Conservation (phyloP, 2,797 vertebrate genomes). For the Dermochelys coriacea region DNA sequence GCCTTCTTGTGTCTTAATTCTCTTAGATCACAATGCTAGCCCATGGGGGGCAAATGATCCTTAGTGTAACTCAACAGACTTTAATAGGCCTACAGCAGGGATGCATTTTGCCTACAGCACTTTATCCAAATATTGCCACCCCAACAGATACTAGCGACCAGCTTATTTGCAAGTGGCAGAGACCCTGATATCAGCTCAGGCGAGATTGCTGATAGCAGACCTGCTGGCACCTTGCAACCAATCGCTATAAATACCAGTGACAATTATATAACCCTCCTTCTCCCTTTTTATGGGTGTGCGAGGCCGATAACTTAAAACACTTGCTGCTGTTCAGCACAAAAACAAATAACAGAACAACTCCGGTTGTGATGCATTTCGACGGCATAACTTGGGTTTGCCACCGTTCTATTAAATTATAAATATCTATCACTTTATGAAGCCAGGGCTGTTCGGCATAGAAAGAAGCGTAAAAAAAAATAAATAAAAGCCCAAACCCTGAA, state of each 20-base stretch:
- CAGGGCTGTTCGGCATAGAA: slow-evolving; percentile 52
- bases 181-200: neutral
- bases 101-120: slow-evolving; percentile 33
- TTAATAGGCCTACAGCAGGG: neutral
- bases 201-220: slow-evolving; percentile 31
- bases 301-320: slow-evolving; percentile 75
- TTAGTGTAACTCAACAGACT: slow-evolving; percentile 26
- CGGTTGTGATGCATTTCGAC: slow-evolving; percentile 73
- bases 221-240: slow-evolving; percentile 17
- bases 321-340: slow-evolving; percentile 79
- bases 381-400: slow-evolving; percentile 58
- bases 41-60: slow-evolving; percentile 58
- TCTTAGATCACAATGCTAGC: slow-evolving; percentile 50
- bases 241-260: slow-evolving; percentile 64
- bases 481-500: slow-evolving; percentile 42
- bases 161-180: neutral
- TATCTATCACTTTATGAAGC: slow-evolving; percentile 79
- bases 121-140: slow-evolving; percentile 49
- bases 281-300: slow-evolving; percentile 48
- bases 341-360: slow-evolving; percentile 75
- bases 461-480: slow-evolving; percentile 2
- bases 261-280: slow-evolving; percentile 69
- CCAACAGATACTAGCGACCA: slow-evolving; percentile 38
- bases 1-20: slow-evolving; percentile 15
- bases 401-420: slow-evolving; percentile 81